Percentiles rank a stretch among this genome's conserved stretches.
phyloP scores from a whole-genome alignment of 2,113 vertebrate genomes.

The Phaethornis superciliosus region DNA sequence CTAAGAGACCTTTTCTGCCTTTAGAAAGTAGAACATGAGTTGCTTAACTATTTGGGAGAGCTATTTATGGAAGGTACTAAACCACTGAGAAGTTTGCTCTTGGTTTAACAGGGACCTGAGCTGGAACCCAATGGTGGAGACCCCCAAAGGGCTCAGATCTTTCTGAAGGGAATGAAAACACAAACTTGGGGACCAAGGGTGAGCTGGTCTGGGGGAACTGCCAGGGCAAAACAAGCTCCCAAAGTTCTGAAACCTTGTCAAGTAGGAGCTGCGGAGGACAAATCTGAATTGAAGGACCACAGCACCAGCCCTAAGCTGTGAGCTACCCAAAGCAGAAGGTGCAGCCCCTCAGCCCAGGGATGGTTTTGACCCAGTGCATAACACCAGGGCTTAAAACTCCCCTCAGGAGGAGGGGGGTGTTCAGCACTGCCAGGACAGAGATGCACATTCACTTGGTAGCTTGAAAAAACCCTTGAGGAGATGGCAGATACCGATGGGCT shows the following conservation, averaged over 20 bases:
- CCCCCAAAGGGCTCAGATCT: neutral
- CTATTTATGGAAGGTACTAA: neutral
- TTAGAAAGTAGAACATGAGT: neutral
- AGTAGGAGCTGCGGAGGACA: neutral
- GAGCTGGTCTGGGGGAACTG: neutral
- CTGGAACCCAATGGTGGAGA: neutral
- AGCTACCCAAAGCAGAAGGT: neutral
- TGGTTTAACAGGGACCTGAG: neutral
- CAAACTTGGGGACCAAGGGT: neutral
- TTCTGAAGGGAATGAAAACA: neutral
- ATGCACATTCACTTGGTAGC: neutral
- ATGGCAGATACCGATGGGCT: neutral
- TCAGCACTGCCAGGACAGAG: neutral
- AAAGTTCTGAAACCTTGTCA: neutral
- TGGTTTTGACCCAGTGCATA: neutral
- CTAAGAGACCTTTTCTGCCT: constrained; percentile 7
- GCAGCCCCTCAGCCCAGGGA: neutral
- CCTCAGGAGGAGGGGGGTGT: neutral
- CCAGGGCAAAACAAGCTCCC: neutral
- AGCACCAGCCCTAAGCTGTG: neutral
- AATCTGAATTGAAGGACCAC: neutral
- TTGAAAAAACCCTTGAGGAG: neutral
- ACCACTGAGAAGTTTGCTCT: neutral
- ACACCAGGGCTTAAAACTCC: neutral
- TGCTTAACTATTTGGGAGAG: neutral